Conservation (phyloP, 1,140 invertebrate genomes). For the Drosophila mauritiana region DNA sequence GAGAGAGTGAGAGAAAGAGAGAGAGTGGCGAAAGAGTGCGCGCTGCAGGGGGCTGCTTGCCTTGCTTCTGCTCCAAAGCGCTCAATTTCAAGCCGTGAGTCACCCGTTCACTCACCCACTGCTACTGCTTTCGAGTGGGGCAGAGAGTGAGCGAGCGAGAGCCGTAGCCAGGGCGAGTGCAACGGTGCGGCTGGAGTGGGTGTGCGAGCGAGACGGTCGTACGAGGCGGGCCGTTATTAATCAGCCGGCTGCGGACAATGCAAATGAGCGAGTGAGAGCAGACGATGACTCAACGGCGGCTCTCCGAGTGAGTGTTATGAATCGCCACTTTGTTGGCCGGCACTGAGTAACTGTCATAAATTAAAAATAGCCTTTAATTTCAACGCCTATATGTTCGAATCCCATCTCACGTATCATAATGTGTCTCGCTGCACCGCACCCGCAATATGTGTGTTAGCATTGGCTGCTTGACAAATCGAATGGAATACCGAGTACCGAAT, state of each 20-base stretch:
- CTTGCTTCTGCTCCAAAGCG: constrained; percentile 20
- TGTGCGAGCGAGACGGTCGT: constrained; percentile 58
- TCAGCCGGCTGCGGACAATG: constrained; percentile 61
- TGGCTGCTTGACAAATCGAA: constrained; percentile 13
- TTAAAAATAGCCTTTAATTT: constrained; percentile 77
- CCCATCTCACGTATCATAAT: constrained; percentile 17
- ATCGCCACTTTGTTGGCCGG: constrained; percentile 70
- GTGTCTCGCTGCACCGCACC: background rate
- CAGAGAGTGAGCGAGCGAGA: background rate
- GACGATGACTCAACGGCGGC: constrained; percentile 69
- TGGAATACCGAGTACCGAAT: constrained; percentile 19
- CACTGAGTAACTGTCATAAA: constrained; percentile 73
- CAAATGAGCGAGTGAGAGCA: constrained; percentile 80
- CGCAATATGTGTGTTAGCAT: constrained; percentile 10
- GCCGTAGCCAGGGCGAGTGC: constrained; percentile 33
- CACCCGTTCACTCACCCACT: constrained; percentile 23
- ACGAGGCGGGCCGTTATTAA: constrained; percentile 69
- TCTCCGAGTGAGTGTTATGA: constrained; percentile 67
- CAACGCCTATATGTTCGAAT: constrained; percentile 43
- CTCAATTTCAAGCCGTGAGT: constrained; percentile 51
- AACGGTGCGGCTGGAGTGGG: constrained; percentile 54
- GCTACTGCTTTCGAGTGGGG: constrained; percentile 2
- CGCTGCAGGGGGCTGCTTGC: constrained; percentile 33
- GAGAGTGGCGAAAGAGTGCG: too few relatives aligned
- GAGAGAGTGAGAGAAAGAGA: background rate